Conservation (phyloP, 2,888 invertebrate species). For the Phengaris arion region DNA sequence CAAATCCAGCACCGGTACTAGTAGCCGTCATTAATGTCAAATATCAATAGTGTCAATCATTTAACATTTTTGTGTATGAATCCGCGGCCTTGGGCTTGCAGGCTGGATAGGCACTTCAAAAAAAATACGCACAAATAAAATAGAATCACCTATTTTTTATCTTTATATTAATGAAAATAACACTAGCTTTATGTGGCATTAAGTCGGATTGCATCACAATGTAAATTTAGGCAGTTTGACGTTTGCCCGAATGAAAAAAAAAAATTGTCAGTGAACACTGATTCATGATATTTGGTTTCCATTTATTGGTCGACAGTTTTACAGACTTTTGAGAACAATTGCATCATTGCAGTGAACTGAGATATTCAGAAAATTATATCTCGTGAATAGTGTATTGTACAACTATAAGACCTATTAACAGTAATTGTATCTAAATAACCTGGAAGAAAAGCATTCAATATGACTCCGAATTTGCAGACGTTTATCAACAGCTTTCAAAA, state of each 20-base stretch:
- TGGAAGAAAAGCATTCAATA: constrained; percentile 49
- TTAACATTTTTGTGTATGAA: no score
- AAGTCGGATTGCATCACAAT: no score
- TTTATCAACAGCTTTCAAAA: constrained; percentile 85
- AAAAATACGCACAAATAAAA: no score
- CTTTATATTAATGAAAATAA: no score
- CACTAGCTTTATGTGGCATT: no score
- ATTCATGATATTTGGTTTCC: constrained; percentile 25
- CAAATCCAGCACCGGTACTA: no score
- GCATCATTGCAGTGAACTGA: constrained; percentile 14
- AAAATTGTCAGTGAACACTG: constrained; percentile 11
- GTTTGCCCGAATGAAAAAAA: not conserved
- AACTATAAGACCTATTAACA: not conserved
- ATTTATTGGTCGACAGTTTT: constrained; percentile 17
- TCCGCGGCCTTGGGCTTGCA: no score
- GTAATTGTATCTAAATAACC: not conserved
- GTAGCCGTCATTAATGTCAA: no score
- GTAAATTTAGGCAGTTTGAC: constrained; percentile 9
- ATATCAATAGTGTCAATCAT: no score
- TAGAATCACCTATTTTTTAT: no score
- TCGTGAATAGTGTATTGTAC: not conserved
- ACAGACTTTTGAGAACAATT: constrained; percentile 7
- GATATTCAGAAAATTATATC: not conserved
- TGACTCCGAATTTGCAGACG: constrained; percentile 81
- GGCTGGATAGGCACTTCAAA: no score